Evolutionary conservation across 2,888 invertebrate genomes (phyloP).

Genomic region (Rhamnusium bicolor): DNA sequence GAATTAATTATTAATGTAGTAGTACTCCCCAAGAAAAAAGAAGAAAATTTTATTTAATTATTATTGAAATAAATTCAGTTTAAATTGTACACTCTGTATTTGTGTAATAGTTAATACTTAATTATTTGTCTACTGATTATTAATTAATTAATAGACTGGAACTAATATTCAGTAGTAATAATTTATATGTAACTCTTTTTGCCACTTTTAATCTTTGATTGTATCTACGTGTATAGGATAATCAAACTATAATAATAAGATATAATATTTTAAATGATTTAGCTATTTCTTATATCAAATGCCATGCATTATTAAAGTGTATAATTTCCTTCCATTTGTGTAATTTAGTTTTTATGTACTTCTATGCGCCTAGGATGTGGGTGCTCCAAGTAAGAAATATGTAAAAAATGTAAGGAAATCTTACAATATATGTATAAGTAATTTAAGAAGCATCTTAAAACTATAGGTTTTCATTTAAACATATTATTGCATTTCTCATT

Average conservation of each 20-base stretch:
- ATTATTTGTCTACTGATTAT: background rate
- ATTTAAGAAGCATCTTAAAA: background rate
- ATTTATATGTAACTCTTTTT: background rate
- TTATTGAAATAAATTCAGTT: background rate
- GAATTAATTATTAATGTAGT: too few species aligned
- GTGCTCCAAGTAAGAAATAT: background rate
- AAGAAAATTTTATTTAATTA: too few species aligned
- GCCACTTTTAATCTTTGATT: slow-evolving; percentile 1
- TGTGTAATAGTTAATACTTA: background rate
- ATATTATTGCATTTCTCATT: too few species aligned
- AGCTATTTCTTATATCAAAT: background rate
- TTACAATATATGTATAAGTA: background rate
- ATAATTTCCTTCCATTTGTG: slow-evolving; percentile 2
- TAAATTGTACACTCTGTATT: background rate
- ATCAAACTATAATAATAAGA: background rate
- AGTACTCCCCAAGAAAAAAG: too few species aligned
- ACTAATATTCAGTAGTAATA: slow-evolving; percentile 1
- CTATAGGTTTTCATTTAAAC: background rate
- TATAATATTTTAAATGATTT: background rate
- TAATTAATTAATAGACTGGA: slow-evolving; percentile 11
- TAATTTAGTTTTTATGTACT: background rate
- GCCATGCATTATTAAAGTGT: slow-evolving; percentile 4
- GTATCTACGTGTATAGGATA: background rate
- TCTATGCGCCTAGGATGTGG: background rate
- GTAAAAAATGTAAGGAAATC: background rate